phyloP scores from a whole-genome alignment of 2,797 vertebrate genomes.

The Cossypha heuglini region DNA sequence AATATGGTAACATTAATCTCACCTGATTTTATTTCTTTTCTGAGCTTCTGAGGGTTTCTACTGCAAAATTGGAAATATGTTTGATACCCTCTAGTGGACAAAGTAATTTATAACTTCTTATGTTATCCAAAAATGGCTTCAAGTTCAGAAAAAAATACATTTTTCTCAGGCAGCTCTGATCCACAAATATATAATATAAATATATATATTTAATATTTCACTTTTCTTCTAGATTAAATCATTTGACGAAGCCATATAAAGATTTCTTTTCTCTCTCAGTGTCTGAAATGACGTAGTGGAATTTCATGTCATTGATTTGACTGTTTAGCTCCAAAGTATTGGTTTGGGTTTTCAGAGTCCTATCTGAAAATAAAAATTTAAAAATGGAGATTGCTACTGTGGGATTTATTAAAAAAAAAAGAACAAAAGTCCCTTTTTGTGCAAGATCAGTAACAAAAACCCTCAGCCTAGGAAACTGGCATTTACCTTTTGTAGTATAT shows the following conservation, averaged over 20 bases:
- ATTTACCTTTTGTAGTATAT: not conserved
- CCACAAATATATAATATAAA: not conserved
- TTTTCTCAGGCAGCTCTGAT: not conserved
- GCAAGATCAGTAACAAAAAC: not conserved
- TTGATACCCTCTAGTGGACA: constrained; percentile 59
- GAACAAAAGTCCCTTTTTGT: not conserved
- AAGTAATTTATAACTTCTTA: not conserved
- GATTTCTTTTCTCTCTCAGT: not conserved
- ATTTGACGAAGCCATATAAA: not conserved
- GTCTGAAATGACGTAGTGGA: not conserved
- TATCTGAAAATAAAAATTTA: not conserved
- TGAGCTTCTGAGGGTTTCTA: not conserved
- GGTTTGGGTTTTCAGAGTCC: not conserved
- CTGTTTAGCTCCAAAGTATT: not conserved
- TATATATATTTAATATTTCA: not conserved
- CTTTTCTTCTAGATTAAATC: not conserved
- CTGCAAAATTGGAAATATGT: constrained; percentile 4
- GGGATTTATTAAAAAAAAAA: not conserved
- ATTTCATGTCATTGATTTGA: not conserved
- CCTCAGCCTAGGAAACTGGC: not conserved
- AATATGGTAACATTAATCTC: not conserved
- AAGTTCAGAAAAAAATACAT: not conserved
- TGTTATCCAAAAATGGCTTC: not conserved
- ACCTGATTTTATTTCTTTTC: not conserved
- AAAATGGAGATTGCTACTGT: too few relatives aligned